Conservation (phyloP, 2,113 vertebrate species). For the Nanger granti region DNA sequence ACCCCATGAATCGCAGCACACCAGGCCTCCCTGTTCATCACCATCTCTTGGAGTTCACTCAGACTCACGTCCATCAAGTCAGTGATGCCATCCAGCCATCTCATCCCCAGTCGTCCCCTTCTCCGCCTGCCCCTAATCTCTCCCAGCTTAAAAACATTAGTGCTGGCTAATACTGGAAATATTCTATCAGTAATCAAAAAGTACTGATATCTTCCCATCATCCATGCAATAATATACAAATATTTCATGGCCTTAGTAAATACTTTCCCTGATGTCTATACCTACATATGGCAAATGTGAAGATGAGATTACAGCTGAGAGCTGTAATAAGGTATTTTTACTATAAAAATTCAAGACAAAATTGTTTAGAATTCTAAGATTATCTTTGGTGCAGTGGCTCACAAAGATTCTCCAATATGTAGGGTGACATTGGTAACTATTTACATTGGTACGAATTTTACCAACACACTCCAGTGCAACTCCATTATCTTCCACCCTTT, state of each 20-base stretch:
- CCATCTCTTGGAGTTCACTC: no score
- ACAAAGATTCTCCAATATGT: constrained; percentile 6
- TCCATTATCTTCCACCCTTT: background rate
- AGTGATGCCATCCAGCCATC: no score
- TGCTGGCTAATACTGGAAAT: background rate
- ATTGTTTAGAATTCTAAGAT: background rate
- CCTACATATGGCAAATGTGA: background rate
- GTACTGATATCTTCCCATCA: background rate
- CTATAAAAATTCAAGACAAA: constrained; percentile 1
- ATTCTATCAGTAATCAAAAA: background rate
- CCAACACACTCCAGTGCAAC: background rate
- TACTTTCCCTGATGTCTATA: background rate
- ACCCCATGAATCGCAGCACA: no score
- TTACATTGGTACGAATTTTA: background rate
- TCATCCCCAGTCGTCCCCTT: no score
- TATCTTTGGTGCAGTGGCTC: background rate
- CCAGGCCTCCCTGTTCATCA: no score
- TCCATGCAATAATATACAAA: background rate
- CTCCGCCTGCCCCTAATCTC: no score
- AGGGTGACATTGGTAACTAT: background rate
- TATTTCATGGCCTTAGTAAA: background rate
- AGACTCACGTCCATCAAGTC: no score
- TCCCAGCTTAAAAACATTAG: background rate
- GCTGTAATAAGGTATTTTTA: background rate
- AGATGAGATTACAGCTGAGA: background rate